Base-by-base conservation (phyloP, 2,888 invertebrate species). In the Platycheirus albimanus region DNA sequence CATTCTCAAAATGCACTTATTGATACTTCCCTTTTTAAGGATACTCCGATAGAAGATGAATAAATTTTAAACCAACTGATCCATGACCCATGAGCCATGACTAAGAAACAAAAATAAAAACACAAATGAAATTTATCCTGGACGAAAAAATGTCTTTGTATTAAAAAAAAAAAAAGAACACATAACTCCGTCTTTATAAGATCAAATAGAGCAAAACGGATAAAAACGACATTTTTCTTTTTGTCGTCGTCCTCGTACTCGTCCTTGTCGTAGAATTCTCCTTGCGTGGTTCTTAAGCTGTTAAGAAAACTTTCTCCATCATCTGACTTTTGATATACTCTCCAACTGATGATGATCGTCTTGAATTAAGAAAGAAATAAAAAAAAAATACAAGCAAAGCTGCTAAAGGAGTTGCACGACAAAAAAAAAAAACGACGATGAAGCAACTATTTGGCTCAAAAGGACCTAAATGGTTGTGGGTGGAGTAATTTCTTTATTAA, bases 301-400 rank as follows among this genome's bases (percentile, higher is more conserved):
- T 13, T 56, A 47, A 10, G 10, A 36, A 79, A 79, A 79, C 54
- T 79, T 79, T 69, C 63, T 64, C 69, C 75, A 79, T 79, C 67
- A 69, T 74, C 63, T 69, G 75, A 79, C 79, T 79, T 45, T 79
- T 79, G 74, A 74, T 79, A 74, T 67, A 67, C 78, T 8, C 58
- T 54, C 66, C 61, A 72, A 67, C 45, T 72, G 71, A 72, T 58
- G 78, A 74, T 61, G 78, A 79, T 79, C 79, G 67, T 67, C 58
- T 38, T 38, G 64, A 79, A 79, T 79, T 74, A 63, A 54, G 20
- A 54, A 36, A 54, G 36, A 28, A 49, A 30, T 5, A n/a, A 33
- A n/a, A 17, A 17, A 30, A 33, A 61, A 67, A 63, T 61, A 30
- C 15, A 45, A 24, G 49, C 3, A 13, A 36, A 13, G 19, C 38